Base-by-base conservation (phyloP, 2,797 vertebrate genomes). In the Aselliscus stoliczkanus region DNA sequence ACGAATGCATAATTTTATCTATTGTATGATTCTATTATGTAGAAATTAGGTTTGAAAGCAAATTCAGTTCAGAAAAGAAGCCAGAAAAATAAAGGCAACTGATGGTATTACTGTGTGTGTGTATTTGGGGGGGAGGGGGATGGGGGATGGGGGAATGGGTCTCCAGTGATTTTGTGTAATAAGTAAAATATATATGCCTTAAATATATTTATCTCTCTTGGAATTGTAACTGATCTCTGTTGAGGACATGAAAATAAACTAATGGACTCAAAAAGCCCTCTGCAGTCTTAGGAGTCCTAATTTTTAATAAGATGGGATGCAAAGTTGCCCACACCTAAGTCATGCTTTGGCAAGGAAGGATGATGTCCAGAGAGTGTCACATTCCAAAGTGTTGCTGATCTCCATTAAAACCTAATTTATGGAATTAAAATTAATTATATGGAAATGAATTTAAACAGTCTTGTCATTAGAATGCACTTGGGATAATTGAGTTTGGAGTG, bases 351-450 rank as follows among this genome's bases (percentile, higher is more conserved):
- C 52, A 83, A 72, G 52, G 27, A 76, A 7, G 8, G 31, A 11
- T 58, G 8, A 12, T 42, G 10, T 69, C 67, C 52, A 88, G 76
- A 23, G n/a, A 76, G 12, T 20, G 4, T 5, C 18, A 52, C 37
- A 52, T 95, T 93, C 93, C 77, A 65, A 64, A 80, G 65, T 70
- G 87, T 91, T 1, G 0, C 88, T 94, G 79, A 37, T 86, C 96
- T 88, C 92, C 92, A 96, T 95, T 94, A 95, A 96, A 95, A 82
- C 12, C 42, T 95, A 73, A 86, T 95, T 92, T 90, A 80, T 89
- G 42, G 27, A 93, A 97, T 97, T 97, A 97, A 94, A 96, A 94
- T 95, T 97, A 97, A 97, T 94, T 96, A 94, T 79, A 93, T 84
- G 95, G 54, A 96, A 96, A 94, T 94, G 34, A 90, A 69, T 67